Evolutionary conservation across 2,888 invertebrate species (phyloP), one percentile per base, ranked within the genome.

Genomic region (Branchinecta sandiegonensis): DNA sequence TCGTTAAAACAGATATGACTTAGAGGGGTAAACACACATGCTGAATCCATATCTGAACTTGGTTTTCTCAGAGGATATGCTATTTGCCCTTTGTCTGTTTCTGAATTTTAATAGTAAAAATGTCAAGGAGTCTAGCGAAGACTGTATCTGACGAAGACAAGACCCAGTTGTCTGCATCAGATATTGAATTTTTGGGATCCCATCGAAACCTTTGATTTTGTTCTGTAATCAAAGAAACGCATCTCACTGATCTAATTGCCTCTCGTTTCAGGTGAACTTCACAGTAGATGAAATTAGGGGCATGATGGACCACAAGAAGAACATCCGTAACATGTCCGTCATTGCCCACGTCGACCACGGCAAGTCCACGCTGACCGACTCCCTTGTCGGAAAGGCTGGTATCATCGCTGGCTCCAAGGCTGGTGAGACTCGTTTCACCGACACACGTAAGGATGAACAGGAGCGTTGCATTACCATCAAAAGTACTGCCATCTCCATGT

Each of bases 321-420:
- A 99, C 80, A 99, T 99, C 84, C 89, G 99, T 80, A 99, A 99
- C 84, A 99, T 99, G 97, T 99, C 97, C 79, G 99, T 99, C 82
- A 99, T 99, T 80, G 99, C 99, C 76, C 99, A 99, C 83, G 99
- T 99, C 74, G 99, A 99, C 84, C 99, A 99, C 81, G 99, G 99
- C 78, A 97, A 99, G 83, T 97, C 99, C 74, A 99, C 99, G 70
- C 81, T 99, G 78, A 99, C 99, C 70, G 99, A 99, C 83, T 99
- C 99, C 73, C 85, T 99, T 77, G 97, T 99, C 73, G 95, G 97
- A 71, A 99, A 99, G 82, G 99, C 99, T 77, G 99, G 99, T 82
- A 99, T 99, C 80, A 99, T 99, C 79, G 97, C 99, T 76, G 90
- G 91, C 73, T 90, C 96, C 71, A 94, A 96, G 77, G 99, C 99